Percentiles rank a stretch among this genome's conserved stretches.
phyloP scores from a whole-genome alignment of 2,888 invertebrate species.

The Nasonovia ribisnigri region DNA sequence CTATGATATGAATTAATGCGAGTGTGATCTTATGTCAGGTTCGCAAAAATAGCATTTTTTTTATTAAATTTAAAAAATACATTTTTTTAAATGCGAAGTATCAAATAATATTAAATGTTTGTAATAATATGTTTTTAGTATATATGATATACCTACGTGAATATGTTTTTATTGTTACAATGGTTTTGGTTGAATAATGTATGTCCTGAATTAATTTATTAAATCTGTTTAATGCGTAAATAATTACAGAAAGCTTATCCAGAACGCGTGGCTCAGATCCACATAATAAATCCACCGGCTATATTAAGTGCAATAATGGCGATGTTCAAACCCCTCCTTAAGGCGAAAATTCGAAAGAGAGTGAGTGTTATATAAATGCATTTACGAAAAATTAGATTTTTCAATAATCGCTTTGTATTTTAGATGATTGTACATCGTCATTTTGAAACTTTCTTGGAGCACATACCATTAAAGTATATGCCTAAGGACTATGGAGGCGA shows the following conservation, averaged over 20 bases:
- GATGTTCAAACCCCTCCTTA: conserved; percentile 87
- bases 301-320: conserved; percentile 82
- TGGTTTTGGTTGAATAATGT: not conserved
- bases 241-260: conserved; percentile 81
- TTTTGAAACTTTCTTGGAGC: conserved; percentile 80
- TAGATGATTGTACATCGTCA: conserved; percentile 80
- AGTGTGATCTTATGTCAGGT: conserved; percentile 28
- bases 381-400: not conserved
- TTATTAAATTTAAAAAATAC: too few species aligned
- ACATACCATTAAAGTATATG: conserved; percentile 82
- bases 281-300: conserved; percentile 85
- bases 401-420: not conserved
- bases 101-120: not conserved
- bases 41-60: not conserved
- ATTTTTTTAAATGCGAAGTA: not conserved
- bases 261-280: conserved; percentile 87
- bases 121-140: not conserved
- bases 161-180: not conserved
- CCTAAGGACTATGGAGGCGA: conserved; percentile 85
- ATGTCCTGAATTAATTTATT: not conserved
- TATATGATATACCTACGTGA: not conserved
- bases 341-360: conserved; percentile 86
- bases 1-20: conserved; percentile 12
- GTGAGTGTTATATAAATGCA: conserved; percentile 70
- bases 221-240: not conserved